phyloP scores from a whole-genome alignment of 2,888 invertebrate species.

The Malthinus seriepunctatus region DNA sequence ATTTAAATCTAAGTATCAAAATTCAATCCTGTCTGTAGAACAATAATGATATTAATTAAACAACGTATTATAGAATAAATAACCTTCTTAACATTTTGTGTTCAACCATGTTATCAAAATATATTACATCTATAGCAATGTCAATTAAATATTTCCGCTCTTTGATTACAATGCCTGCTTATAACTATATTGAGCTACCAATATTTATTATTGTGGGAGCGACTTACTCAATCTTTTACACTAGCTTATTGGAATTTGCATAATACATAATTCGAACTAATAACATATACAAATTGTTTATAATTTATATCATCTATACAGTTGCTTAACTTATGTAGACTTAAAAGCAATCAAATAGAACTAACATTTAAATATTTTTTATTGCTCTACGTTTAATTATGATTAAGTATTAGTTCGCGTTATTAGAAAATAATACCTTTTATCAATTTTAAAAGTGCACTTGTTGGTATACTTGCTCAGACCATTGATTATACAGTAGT shows the following conservation, averaged over 20 bases:
- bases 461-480: no score
- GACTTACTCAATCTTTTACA: slow-evolving; percentile 22
- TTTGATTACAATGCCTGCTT: slow-evolving; percentile 24
- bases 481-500: no score
- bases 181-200: slow-evolving; percentile 14
- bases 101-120: slow-evolving; percentile 8
- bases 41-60: no score
- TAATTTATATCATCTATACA: slow-evolving; percentile 6
- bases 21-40: no score
- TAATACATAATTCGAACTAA: slow-evolving; percentile 21
- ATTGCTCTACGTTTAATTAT: no score
- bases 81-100: slow-evolving; percentile 4
- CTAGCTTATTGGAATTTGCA: slow-evolving; percentile 19
- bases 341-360: not conserved
- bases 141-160: slow-evolving; percentile 32
- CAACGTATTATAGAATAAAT: not conserved
- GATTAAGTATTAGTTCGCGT: no score
- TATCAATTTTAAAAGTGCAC: no score
- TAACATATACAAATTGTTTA: slow-evolving; percentile 20
- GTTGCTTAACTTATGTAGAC: not conserved
- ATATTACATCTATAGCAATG: slow-evolving; percentile 12
- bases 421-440: no score
- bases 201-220: slow-evolving; percentile 26
- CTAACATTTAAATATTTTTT: not conserved
- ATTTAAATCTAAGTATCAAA: no score